Base-by-base conservation (phyloP, 2,113 vertebrate genomes). In the Nothoprocta perdicaria region DNA sequence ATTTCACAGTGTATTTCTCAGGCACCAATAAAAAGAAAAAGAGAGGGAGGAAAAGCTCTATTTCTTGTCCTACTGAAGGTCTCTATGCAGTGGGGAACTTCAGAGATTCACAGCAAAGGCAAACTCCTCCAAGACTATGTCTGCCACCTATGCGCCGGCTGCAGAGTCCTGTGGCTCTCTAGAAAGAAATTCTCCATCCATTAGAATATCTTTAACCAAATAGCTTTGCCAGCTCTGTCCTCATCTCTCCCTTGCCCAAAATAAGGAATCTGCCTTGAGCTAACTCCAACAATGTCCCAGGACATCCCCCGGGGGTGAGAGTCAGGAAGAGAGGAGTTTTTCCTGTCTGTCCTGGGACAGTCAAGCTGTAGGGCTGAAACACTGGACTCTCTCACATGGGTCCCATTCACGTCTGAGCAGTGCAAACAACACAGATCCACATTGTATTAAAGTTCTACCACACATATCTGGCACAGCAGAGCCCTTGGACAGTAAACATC, bases 71-170 rank as follows among this genome's bases (percentile, higher is more conserved):
- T 9, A 4, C 5, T 24, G 24, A 62, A 86, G 78, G 80, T 35
- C 80, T n/a, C n/a, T 5, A 46, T 31, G 43, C 27, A 84, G 68
- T 29, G 43, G 46, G 45, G 17, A 8, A 88, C 69, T 92, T 88
- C 84, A 67, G 33, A 84, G 41, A 90, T 77, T 71, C 57, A 84
- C 62, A 86, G 62, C 78, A 78, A 95, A 92, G 57, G 71, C 57
- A 83, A 71, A 18, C 43, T 82, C 55, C 86, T 82, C 61, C 61
- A 40, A 35, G 61, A 38, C 14, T 23, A 62, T 45, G 69, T 78
- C 74, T 75, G 41, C 65, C 74, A 90, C 77, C 52, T 88, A 50
- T 5, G 10, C 71, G 66, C 57, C 81, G 52, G 65, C 50, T 91
- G 86, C 76, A 90, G 68, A 82, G 35, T 45, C 82, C 82, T 82